Percentiles rank a stretch among this genome's conserved stretches.
Evolutionary conservation across 2,888 invertebrate species (phyloP).

Genomic region (Chrysolina haemoptera): DNA sequence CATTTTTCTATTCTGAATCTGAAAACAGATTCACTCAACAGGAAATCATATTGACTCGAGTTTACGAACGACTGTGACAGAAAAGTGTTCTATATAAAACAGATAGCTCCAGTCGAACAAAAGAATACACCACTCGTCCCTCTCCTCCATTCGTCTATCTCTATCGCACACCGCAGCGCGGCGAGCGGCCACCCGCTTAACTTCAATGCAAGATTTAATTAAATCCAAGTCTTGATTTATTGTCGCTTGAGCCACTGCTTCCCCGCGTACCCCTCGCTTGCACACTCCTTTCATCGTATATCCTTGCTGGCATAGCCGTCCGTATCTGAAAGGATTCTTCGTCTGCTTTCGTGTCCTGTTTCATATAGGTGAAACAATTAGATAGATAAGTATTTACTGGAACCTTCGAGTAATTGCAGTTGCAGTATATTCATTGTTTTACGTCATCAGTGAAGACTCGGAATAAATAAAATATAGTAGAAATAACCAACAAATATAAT

Average conservation of each 20-base stretch:
- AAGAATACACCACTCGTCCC: conserved; percentile 43
- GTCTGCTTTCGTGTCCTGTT: background rate
- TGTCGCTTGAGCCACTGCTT: conserved; percentile 67
- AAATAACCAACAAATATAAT: no score
- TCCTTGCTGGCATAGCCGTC: conserved; percentile 41
- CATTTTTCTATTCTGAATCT: background rate
- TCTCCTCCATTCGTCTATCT: conserved; percentile 46
- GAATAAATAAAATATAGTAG: no score
- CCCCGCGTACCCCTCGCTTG: conserved; percentile 36
- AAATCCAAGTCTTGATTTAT: conserved; percentile 74
- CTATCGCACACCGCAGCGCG: conserved; percentile 68
- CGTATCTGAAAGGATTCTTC: background rate
- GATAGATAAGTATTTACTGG: no score
- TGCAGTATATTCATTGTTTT: no score
- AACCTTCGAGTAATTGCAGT: no score
- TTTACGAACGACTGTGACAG: background rate
- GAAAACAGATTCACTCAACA: background rate
- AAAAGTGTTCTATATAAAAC: conserved; percentile 20
- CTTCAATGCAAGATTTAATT: conserved; percentile 74
- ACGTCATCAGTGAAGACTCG: no score
- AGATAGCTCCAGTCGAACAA: conserved; percentile 23
- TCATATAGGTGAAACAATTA: no score
- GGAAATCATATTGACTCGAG: conserved; percentile 7
- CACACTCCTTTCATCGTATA: conserved; percentile 56
- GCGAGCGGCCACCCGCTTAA: conserved; percentile 71